Percentiles rank a stretch among this genome's conserved stretches.
Evolutionary conservation across 2,113 vertebrate species (phyloP).

Genomic region (Colossoma macropomum): DNA sequence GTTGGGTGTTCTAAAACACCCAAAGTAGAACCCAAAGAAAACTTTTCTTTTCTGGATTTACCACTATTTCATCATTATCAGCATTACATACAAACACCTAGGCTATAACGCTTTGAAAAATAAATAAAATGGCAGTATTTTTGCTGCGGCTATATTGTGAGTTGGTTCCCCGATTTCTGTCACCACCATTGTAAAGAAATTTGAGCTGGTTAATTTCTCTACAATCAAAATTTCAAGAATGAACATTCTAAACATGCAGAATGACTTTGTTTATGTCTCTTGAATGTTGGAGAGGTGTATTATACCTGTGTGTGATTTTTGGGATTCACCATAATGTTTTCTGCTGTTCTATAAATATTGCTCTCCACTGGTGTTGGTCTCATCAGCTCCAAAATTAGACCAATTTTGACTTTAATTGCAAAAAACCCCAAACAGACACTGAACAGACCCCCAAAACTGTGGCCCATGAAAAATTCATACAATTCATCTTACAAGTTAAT

Average conservation of each 20-base stretch:
- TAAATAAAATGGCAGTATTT: too few relatives aligned
- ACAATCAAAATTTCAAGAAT: not conserved
- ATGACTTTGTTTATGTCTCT: too few relatives aligned
- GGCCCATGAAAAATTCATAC: conserved; percentile 61
- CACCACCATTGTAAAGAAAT: not conserved
- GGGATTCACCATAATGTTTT: not conserved
- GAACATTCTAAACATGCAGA: too few relatives aligned
- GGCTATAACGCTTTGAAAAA: too few relatives aligned
- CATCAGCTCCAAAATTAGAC: not conserved
- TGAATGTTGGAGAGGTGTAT: too few relatives aligned
- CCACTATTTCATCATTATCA: not conserved
- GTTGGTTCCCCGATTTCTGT: too few relatives aligned
- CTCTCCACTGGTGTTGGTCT: not conserved
- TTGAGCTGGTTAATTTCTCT: too few relatives aligned
- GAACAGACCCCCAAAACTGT: conserved; percentile 37
- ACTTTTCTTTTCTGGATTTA: not conserved
- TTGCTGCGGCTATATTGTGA: too few relatives aligned
- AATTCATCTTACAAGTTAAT: conserved; percentile 48
- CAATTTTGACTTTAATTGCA: not conserved
- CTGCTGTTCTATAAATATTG: not conserved
- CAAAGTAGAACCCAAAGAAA: too few relatives aligned
- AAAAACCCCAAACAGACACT: too few relatives aligned
- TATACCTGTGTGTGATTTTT: not conserved
- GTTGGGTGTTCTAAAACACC: too few relatives aligned
- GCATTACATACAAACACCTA: not conserved